Evolutionary conservation across 1,140 invertebrate species (phyloP).

Genomic region (Pantala flavescens): DNA sequence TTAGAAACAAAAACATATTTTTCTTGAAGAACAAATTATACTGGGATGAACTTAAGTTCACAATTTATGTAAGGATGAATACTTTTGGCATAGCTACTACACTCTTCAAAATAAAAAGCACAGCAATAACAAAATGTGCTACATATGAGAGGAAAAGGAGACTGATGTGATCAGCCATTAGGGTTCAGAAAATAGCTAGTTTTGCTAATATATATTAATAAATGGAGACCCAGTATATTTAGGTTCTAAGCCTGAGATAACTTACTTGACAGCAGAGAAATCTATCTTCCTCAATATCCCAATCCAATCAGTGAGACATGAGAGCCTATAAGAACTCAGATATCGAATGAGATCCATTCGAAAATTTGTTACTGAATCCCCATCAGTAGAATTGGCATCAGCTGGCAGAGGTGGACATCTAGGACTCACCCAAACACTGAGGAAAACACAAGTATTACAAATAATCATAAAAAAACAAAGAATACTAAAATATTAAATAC

Average conservation of each 20-base stretch:
- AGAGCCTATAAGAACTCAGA: slow-evolving; percentile 58
- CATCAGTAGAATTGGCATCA: slow-evolving; percentile 43
- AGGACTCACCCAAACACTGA: slow-evolving; percentile 77
- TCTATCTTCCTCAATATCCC: slow-evolving; percentile 60
- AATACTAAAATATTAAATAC: too few species aligned
- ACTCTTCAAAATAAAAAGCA: too few species aligned
- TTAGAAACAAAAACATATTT: slow-evolving; percentile 9
- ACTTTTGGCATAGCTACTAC: too few species aligned
- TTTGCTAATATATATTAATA: too few species aligned
- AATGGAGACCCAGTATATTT: neutral
- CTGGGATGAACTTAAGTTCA: slow-evolving; percentile 62
- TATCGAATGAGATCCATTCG: slow-evolving; percentile 78
- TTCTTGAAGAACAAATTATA: slow-evolving; percentile 77
- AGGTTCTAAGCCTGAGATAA: slow-evolving; percentile 21
- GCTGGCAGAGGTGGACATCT: slow-evolving; percentile 49
- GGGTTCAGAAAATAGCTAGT: too few species aligned
- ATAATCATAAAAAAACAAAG: neutral
- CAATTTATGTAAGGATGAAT: too few species aligned
- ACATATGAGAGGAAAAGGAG: too few species aligned
- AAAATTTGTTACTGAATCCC: slow-evolving; percentile 76
- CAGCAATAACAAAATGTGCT: too few species aligned
- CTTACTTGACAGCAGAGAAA: slow-evolving; percentile 69
- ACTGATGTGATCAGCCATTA: too few species aligned
- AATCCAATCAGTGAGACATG: slow-evolving; percentile 59
- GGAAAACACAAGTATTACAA: slow-evolving; percentile 21